Base-by-base conservation (phyloP, 2,113 vertebrate genomes). In the Aspiorhynchus laticeps region DNA sequence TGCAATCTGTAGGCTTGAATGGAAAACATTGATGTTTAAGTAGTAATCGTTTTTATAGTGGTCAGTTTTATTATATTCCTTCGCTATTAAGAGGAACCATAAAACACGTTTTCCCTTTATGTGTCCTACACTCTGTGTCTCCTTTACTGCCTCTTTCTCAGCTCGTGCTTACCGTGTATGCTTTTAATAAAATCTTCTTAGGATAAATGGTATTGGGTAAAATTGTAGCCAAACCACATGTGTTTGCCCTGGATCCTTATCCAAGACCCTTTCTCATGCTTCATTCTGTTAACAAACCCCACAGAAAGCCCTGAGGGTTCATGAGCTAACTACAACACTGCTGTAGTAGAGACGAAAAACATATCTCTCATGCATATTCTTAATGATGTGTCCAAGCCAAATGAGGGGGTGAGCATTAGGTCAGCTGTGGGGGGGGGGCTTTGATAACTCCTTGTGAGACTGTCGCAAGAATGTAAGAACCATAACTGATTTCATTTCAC, bases 131-230 rank as follows among this genome's bases (percentile, higher is more conserved):
- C 53, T 77, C 41, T 76, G 7, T 83, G n/a, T 77, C 53, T 63
- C 12, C 74, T 76, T 85, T 43, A 77, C 38, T 63, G 53, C 36
- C 74, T 85, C 36, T 24, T 65, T 63, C n/a, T 77, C 56, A 77
- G 67, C 36, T 59, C 31, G 3, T 41, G 24, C 53, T 75, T 38
- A 17, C 41, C n/a, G 59, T 85, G 46, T 69, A 48, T 86, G 75
- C 46, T 80, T 79, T 74, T 43, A 80, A 46, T 79, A 26, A 43
- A 85, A 75, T 69, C 36, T 56, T 71, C 61, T 79, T 65, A 26
- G 75, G 75, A 85, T 85, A 85, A 79, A 86, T 78, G 61, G 75
- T 56, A 46, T 76, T 65, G 84, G 84, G 53, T 75, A 65, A 85
- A 28, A 85, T 21, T 65, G 53, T 24, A 65, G 84, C 75, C 59